A percentile compares a stretch with the other conserved stretches of the same genome.
Conservation (phyloP, 2,113 vertebrate species). For the Myanophis thanlyinensis region DNA sequence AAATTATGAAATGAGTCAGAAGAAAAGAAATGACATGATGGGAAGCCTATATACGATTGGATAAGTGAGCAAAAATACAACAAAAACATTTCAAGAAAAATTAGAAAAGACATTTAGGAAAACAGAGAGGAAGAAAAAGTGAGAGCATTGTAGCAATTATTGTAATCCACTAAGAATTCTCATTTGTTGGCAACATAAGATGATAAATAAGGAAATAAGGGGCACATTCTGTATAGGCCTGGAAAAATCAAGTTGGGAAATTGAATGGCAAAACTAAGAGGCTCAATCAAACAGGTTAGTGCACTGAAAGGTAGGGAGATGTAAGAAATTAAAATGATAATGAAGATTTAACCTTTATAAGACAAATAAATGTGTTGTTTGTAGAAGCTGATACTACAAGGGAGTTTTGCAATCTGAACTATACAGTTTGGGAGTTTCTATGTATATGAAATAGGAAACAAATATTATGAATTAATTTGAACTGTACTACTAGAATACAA, state of each 20-base stretch:
- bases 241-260: neutral
- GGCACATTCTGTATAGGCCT: neutral
- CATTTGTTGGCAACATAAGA: neutral
- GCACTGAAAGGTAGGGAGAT: neutral
- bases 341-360: too few relatives aligned
- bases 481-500: neutral
- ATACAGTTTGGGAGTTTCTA: neutral
- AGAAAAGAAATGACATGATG: neutral
- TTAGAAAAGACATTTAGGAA: neutral
- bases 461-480: neutral
- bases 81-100: neutral
- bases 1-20: neutral
- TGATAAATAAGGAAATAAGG: neutral
- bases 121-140: neutral
- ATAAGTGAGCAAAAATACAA: neutral
- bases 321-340: neutral
- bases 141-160: neutral
- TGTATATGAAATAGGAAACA: neutral
- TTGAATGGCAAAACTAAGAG: neutral
- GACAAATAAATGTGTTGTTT: neutral
- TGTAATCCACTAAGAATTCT: neutral
- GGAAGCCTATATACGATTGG: neutral
- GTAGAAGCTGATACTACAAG: neutral
- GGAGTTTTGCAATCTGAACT: neutral
- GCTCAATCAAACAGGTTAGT: neutral